Conservation (phyloP, 92 coral and sea anemone species). For the Epizoanthus stellaris region DNA sequence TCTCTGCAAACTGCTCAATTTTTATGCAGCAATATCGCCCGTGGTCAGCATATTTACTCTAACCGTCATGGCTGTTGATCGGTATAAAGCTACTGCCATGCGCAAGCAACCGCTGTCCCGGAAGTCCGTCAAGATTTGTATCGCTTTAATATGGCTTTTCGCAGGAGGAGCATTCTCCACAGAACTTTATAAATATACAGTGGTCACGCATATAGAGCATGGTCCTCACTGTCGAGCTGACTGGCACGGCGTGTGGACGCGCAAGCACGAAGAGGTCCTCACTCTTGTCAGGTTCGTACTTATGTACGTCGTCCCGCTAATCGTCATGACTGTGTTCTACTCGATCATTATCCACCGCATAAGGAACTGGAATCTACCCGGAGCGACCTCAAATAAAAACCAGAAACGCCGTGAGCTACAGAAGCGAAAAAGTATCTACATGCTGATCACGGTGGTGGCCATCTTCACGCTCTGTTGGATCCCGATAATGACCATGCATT, state of each 20-base stretch:
- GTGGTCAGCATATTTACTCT: conserved; percentile 20
- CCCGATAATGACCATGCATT: conserved; percentile 16
- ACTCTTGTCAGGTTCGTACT: background rate
- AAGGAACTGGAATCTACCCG: conserved; percentile 19
- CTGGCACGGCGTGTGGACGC: background rate
- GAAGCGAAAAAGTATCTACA: conserved; percentile 18
- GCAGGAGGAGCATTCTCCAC: background rate
- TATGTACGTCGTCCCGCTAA: conserved; percentile 17
- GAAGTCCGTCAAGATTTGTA: conserved; percentile 4
- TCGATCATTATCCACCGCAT: conserved; percentile 20
- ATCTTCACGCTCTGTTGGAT: conserved; percentile 37
- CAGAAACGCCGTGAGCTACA: conserved; percentile 27
- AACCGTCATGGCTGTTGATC: conserved; percentile 16
- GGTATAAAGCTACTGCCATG: conserved; percentile 11
- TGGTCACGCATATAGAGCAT: background rate
- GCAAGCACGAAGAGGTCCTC: background rate
- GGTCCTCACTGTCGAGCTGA: background rate
- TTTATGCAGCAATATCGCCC: background rate
- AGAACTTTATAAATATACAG: conserved; percentile 21
- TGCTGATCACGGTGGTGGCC: conserved; percentile 6
- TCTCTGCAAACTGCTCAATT: conserved; percentile 19
- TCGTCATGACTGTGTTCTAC: conserved; percentile 3
- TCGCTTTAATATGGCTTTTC: conserved; percentile 8
- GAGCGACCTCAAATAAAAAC: background rate
- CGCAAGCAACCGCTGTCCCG: conserved; percentile 17